Evolutionary conservation across 2,888 invertebrate species (phyloP), one percentile per base, ranked within the genome.

Genomic region (Sipunculus nudus): DNA sequence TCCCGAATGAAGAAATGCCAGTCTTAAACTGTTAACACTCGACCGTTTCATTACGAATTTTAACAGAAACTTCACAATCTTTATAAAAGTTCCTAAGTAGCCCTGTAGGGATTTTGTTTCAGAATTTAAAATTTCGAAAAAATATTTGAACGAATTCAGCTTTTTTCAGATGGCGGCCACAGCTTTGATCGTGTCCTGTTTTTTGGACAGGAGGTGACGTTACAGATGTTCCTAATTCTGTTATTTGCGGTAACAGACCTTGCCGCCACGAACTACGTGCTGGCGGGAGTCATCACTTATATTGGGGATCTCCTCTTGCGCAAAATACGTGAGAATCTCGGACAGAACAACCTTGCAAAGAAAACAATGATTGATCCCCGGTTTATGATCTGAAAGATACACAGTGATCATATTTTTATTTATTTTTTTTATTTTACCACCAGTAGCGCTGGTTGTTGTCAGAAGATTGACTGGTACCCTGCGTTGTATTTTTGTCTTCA

Each of bases 201-300:
- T 57, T 88, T 89, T 76, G 91, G 91, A 48, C 89, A 91, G 73
- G 90, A 91, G 79, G 84, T 86, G 73, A 83, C 87, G 31, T 81
- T 90, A 32, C 86, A 89, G 68, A 84, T 89, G 41, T 88, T 90
- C 78, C 90, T 91, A 75, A 76, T 90, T 23, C 85, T 89, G 45
- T 73, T 89, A 38, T 88, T 91, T 68, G 84, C 87, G 49, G 86
- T 88, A 41, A 77, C 88, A 19, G 87, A 88, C 72, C 78, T 88
- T 19, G 61, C 88, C 19, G 85, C 85, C 2, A 83, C 85, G 35
- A 84, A 87, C 66, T 89, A 86, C 70, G 78, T 88, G 41, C 76
- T 89, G 28, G 85, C 89, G 38, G 87, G 87, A 23, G 82, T 88
- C 50, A 72, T 88, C 29, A 86, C 87, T 6, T 87, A 86, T 53